These are phyloP conservation scores for Agonopterix subpropinquella DNA, from an alignment of 2,888 invertebrate species.

Conservation along the genomic window DNA sequence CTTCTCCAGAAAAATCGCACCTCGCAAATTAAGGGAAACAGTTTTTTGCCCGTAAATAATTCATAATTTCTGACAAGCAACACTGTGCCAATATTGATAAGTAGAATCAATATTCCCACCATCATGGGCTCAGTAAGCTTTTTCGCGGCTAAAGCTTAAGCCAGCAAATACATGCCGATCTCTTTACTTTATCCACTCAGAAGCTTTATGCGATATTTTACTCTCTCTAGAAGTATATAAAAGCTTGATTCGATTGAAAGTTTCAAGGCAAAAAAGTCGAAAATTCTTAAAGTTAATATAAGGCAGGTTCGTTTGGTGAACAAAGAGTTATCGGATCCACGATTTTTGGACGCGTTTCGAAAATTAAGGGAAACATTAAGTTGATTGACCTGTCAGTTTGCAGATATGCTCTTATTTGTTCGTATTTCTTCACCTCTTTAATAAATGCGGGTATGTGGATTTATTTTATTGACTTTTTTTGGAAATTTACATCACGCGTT, in stretches of 20 bases:
- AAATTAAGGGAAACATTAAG: slow-evolving; percentile 46
- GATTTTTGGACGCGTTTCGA: slow-evolving; percentile 47
- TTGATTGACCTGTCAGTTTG: slow-evolving; percentile 38
- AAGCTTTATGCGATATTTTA: slow-evolving; percentile 3
- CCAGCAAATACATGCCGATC: slow-evolving; percentile 42
- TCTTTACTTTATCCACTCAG: slow-evolving; percentile 26
- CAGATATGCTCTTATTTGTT: slow-evolving; percentile 5
- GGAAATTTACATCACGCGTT: too few relatives aligned
- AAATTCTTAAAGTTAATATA: slow-evolving; percentile 43
- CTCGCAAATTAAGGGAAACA: not conserved
- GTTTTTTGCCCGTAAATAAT: not conserved
- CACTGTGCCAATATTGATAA: slow-evolving; percentile 52
- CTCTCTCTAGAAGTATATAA: not conserved
- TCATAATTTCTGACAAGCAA: slow-evolving; percentile 18
- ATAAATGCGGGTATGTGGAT: not conserved
- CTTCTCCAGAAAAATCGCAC: too few relatives aligned
- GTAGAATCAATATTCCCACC: slow-evolving; percentile 54
- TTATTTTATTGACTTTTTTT: too few relatives aligned
- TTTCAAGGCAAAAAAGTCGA: slow-evolving; percentile 27
- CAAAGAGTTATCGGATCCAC: slow-evolving; percentile 55
- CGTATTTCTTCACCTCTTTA: not conserved
- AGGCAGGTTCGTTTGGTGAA: slow-evolving; percentile 34
- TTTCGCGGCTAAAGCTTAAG: slow-evolving; percentile 42
- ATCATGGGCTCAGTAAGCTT: slow-evolving; percentile 40
- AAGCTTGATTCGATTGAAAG: too few relatives aligned